A percentile compares a stretch with the other conserved stretches of the same genome.
These are phyloP conservation scores for Telenomus remus DNA, from an alignment of 1,140 invertebrate genomes.

Conservation along the genomic window DNA sequence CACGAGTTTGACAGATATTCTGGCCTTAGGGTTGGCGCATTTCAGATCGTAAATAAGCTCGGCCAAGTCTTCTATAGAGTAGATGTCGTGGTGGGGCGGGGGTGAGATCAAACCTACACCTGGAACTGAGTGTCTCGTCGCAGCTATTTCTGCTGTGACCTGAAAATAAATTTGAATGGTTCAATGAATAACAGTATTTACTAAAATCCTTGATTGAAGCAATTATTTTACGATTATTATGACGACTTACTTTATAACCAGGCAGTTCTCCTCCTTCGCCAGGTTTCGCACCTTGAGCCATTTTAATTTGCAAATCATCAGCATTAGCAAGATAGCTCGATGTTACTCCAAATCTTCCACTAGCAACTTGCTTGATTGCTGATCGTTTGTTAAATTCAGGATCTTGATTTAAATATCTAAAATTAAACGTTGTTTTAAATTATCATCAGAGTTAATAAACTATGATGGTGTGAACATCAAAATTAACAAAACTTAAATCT, in stretches of 20 bases:
- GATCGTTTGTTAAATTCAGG: slow-evolving; percentile 86
- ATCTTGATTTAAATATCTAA: slow-evolving; percentile 80
- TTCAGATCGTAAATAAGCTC: slow-evolving; percentile 99
- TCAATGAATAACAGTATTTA: neutral
- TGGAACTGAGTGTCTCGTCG: slow-evolving; percentile 94
- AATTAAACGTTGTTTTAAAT: slow-evolving; percentile 5
- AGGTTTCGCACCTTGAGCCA: slow-evolving; percentile 98
- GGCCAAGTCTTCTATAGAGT: slow-evolving; percentile 99
- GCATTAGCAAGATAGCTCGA: slow-evolving; percentile 97
- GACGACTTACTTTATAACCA: slow-evolving; percentile 80
- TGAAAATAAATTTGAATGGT: slow-evolving; percentile 55
- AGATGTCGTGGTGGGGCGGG: slow-evolving; percentile 99
- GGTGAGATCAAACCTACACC: slow-evolving; percentile 99
- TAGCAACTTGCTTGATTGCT: slow-evolving; percentile 95
- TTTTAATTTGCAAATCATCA: slow-evolving; percentile 97
- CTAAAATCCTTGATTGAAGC: neutral
- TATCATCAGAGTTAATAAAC: neutral
- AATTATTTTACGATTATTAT: neutral
- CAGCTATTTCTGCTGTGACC: slow-evolving; percentile 96
- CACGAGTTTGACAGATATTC: slow-evolving; percentile 98
- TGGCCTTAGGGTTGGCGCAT: slow-evolving; percentile 95
- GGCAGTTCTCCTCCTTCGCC: slow-evolving; percentile 97
- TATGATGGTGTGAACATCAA: neutral
- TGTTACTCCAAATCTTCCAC: slow-evolving; percentile 98
- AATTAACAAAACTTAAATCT: neutral